These are phyloP conservation scores for Clamator glandarius DNA, from an alignment of 2,797 vertebrate species.

Conservation along the genomic window DNA sequence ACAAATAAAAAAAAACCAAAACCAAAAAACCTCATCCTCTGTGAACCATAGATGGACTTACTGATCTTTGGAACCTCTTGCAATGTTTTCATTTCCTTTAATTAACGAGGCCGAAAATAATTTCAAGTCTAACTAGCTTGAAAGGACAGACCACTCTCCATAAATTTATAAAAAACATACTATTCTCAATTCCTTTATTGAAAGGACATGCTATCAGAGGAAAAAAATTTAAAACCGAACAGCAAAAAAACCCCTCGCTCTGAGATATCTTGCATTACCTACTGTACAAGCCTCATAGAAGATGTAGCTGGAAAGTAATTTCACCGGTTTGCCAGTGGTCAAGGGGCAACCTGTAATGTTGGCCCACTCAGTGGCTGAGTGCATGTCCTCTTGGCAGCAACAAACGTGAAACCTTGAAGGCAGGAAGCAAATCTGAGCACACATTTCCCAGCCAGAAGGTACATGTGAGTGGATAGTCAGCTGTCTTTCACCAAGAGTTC, in stretches of 20 bases:
- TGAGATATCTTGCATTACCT: background rate
- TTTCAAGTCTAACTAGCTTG: background rate
- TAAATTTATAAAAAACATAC: background rate
- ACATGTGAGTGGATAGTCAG: background rate
- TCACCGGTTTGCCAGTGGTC: background rate
- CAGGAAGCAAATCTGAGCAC: background rate
- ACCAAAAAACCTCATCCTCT: rapidly evolving
- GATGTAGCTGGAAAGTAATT: background rate
- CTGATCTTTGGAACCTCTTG: background rate
- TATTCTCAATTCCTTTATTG: background rate
- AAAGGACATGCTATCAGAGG: background rate
- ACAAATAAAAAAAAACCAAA: too few species aligned
- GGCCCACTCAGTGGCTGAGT: background rate
- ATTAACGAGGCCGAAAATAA: background rate
- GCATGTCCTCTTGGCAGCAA: background rate
- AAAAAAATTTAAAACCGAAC: background rate
- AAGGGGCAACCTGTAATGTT: background rate
- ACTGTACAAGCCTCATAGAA: background rate
- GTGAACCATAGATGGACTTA: background rate
- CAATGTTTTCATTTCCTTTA: background rate
- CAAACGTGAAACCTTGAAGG: rapidly evolving
- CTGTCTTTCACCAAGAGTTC: background rate
- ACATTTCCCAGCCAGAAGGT: background rate
- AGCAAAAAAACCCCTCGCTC: background rate
- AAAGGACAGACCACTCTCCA: background rate